These are phyloP conservation scores for Callorhinus ursinus DNA, from an alignment of 2,113 vertebrate genomes.

Conservation along the genomic window DNA sequence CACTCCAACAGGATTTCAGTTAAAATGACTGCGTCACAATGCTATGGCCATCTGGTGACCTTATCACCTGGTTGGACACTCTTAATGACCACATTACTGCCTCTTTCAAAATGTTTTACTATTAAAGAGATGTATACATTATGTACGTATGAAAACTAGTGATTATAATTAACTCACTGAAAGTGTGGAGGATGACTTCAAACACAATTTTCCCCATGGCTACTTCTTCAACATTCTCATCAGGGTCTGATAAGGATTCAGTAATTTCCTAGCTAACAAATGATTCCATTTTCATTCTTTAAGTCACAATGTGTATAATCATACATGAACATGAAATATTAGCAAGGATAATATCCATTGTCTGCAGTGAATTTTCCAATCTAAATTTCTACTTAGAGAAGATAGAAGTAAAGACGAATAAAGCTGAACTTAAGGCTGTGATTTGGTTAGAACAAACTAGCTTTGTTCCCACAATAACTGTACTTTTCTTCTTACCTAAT, in stretches of 20 bases:
- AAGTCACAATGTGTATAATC: constrained; percentile 49
- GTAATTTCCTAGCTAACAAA: constrained; percentile 58
- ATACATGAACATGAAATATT: constrained; percentile 62
- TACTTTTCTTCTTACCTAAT: constrained; percentile 23
- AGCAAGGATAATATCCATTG: constrained; percentile 14
- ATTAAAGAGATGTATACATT: neutral
- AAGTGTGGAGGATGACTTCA: neutral
- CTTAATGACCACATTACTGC: neutral
- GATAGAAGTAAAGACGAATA: neutral
- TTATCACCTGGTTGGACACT: neutral
- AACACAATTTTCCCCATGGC: constrained; percentile 32
- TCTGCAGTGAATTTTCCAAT: constrained; percentile 53
- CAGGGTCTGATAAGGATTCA: constrained; percentile 18
- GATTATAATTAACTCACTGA: constrained; percentile 19
- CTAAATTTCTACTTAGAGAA: constrained; percentile 25
- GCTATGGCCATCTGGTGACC: neutral
- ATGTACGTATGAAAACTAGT: neutral
- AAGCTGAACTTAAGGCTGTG: neutral
- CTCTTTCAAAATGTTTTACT: constrained; percentile 14
- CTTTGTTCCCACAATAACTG: neutral
- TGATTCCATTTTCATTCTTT: constrained; percentile 51
- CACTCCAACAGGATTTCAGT: neutral
- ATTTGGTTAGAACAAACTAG: neutral
- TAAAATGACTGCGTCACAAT: neutral
- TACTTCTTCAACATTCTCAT: constrained; percentile 34